Base-by-base conservation (phyloP, 2,113 vertebrate genomes). In the Glaucomys volans region DNA sequence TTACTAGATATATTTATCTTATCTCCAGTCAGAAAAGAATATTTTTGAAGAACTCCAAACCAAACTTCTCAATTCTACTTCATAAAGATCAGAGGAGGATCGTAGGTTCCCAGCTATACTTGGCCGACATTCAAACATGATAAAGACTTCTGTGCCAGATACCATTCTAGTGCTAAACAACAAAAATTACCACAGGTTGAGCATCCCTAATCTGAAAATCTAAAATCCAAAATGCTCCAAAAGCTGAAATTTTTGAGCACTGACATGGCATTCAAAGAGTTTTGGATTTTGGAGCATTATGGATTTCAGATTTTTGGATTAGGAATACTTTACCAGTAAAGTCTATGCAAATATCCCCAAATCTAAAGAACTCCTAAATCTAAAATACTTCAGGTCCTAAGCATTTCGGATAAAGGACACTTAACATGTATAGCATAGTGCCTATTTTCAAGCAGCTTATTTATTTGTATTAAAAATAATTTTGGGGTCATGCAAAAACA, bases 391-490 rank as follows among this genome's bases (percentile, higher is more conserved):
- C 22, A 69, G 32, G 24, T 14, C 17, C 20, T 64, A 47, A 71
- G 32, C 32, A 87, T 72, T 80, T 87, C 35, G 59, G 57, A 62
- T 87, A 32, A 80, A 10, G 42, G 52, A 50, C 32, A 57, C 18
- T 62, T n/a, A 80, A n/a, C 28, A 54, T 13, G 11, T 28, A 42
- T 40, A 75, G 85, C 11, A 52, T 1, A 75, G 42, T 37, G 2
- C 10, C 24, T 87, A 20, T 30, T 89, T 28, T 85, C 8, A 90
- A 93, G n/a, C 22, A 76, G 14, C 82, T 87, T 47, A 96, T 40
- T 93, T 84, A 30, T 42, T 79, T 54, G 72, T 47, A 66, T 20
- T 72, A 92, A 91, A 74, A 92, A 82, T 9, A 92, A 85, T 47
- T 35, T 82, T 37, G 35, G n/a, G 22, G 50, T 76, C 47, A 91